A percentile compares a stretch with the other conserved stretches of the same genome.
phyloP scores from a whole-genome alignment of 2,797 vertebrate species.

The Scolopax rusticola region DNA sequence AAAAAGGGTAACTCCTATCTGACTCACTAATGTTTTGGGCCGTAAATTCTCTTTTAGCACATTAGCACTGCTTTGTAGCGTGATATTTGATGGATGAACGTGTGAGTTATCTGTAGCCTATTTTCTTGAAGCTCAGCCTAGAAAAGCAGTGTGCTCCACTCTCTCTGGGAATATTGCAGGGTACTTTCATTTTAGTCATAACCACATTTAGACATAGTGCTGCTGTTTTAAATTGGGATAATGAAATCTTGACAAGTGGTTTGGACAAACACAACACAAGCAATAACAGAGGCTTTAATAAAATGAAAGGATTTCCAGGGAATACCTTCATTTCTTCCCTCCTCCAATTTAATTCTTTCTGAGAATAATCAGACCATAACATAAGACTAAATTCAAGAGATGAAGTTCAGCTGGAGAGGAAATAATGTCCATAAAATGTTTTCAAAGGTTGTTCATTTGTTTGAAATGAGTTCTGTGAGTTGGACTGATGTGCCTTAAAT shows the following conservation, averaged over 20 bases:
- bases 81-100: conserved; percentile 5
- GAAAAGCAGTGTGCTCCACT: neutral
- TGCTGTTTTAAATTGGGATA: conserved; percentile 68
- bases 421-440: conserved; percentile 68
- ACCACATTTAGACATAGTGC: conserved; percentile 48
- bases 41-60: conserved; percentile 4
- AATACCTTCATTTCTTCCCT: conserved; percentile 66
- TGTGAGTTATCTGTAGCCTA: neutral
- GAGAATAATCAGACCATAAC: conserved; percentile 73
- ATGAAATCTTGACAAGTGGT: conserved; percentile 70
- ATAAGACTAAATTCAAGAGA: conserved; percentile 63
- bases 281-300: conserved; percentile 70
- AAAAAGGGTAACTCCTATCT: neutral
- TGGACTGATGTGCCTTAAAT: conserved; percentile 20
- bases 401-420: conserved; percentile 62
- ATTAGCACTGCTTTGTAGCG: neutral
- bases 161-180: conserved; percentile 42
- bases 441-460: conserved; percentile 56
- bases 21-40: neutral
- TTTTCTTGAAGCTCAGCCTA: conserved; percentile 12
- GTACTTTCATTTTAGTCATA: conserved; percentile 52
- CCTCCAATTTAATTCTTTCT: conserved; percentile 66
- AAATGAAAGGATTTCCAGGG: conserved; percentile 68
- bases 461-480: conserved; percentile 47
- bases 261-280: conserved; percentile 72